Conservation (phyloP, 2,888 invertebrate genomes). For the Zootermopsis nevadensis region DNA sequence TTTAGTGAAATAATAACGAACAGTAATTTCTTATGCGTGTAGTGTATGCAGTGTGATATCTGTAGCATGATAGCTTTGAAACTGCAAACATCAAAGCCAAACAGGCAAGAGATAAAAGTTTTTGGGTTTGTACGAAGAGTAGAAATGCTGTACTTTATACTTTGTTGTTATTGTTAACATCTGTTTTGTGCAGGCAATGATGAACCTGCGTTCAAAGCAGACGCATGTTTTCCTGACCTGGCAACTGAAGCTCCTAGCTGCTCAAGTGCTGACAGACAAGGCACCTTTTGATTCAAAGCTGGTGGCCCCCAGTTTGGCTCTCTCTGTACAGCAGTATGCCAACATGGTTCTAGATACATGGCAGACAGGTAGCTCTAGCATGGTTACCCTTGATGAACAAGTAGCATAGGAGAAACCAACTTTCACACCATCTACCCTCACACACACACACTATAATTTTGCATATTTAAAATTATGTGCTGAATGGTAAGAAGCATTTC, state of each 20-base stretch:
- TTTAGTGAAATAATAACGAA: no score
- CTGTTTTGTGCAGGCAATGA: constrained; percentile 66
- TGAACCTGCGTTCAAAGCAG: constrained; percentile 64
- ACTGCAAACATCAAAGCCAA: no score
- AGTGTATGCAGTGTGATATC: no score
- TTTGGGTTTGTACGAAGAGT: constrained; percentile 40
- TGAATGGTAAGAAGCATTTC: no score
- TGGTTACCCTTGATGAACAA: no score
- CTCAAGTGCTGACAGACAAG: constrained; percentile 64
- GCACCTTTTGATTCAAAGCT: constrained; percentile 63
- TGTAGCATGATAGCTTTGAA: no score
- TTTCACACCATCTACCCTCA: no score
- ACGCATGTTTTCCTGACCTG: constrained; percentile 73
- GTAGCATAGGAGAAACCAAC: no score
- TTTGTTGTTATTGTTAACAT: not conserved
- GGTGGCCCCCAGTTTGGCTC: constrained; percentile 71
- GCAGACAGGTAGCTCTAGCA: constrained; percentile 65
- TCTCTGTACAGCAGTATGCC: constrained; percentile 72
- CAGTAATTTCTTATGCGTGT: no score
- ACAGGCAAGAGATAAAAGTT: not conserved
- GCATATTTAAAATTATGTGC: no score
- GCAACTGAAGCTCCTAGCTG: constrained; percentile 79
- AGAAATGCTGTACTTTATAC: not conserved
- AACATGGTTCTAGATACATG: constrained; percentile 68
- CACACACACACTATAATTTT: no score